Conservation (phyloP, 2,113 vertebrate genomes). For the Grallaria varia region DNA sequence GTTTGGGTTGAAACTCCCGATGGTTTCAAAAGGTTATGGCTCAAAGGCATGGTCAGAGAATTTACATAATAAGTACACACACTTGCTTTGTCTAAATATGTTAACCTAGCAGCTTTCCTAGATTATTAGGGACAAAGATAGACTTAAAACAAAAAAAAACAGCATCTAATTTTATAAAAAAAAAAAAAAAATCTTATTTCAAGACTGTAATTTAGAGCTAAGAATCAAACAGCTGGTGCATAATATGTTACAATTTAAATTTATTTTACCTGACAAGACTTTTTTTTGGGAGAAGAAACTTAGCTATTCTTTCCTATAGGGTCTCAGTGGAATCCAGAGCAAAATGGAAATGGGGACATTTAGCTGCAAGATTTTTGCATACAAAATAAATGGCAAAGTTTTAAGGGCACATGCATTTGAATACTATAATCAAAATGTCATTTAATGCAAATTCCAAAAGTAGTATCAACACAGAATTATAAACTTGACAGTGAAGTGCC, state of each 20-base stretch:
- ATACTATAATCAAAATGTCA: slow-evolving; percentile 73
- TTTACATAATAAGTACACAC: background rate
- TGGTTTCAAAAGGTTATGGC: slow-evolving; percentile 26
- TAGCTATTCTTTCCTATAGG: background rate
- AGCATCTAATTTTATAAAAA: background rate
- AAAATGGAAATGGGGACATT: slow-evolving; percentile 65
- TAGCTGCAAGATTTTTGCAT: slow-evolving; percentile 59
- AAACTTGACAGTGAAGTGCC: slow-evolving; percentile 38
- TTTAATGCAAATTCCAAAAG: slow-evolving; percentile 68
- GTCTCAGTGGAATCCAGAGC: slow-evolving; percentile 24
- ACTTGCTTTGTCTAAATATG: background rate
- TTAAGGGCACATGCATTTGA: slow-evolving; percentile 67
- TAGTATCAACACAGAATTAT: slow-evolving; percentile 57
- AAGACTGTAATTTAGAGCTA: background rate
- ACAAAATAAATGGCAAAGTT: slow-evolving; percentile 62
- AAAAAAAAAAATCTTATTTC: background rate
- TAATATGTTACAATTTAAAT: background rate
- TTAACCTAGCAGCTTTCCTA: background rate
- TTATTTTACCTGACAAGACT: background rate
- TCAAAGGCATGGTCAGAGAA: slow-evolving; percentile 1
- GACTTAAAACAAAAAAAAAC: background rate
- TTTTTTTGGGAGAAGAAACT: background rate
- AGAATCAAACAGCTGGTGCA: background rate
- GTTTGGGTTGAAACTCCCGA: slow-evolving; percentile 1
- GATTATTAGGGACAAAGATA: background rate